Evolutionary conservation across 2,888 invertebrate genomes (phyloP).

Genomic region (Zygaena filipendulae): DNA sequence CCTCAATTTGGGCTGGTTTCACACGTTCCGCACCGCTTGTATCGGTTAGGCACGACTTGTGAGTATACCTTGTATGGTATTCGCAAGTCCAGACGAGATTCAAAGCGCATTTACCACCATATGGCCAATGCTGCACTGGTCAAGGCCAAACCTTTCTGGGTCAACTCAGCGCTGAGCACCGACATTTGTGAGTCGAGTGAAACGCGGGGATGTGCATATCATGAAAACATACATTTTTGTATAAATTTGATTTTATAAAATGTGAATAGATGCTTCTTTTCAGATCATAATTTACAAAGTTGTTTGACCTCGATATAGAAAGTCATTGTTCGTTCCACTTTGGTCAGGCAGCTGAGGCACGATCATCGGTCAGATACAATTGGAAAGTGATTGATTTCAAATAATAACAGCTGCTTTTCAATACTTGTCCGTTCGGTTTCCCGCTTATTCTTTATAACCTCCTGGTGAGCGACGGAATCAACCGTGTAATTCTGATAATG

Average conservation of each 20-base stretch:
- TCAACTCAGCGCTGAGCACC: conserved; percentile 23
- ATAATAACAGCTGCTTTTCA: conserved; percentile 31
- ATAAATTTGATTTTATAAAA: too few species aligned
- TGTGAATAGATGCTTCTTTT: too few species aligned
- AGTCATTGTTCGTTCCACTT: too few species aligned
- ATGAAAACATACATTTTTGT: too few species aligned
- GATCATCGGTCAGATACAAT: conserved; percentile 25
- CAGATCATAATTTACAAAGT: too few species aligned
- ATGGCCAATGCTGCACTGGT: conserved; percentile 36
- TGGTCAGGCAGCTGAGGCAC: too few species aligned
- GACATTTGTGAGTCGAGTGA: conserved; percentile 26
- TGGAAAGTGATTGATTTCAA: conserved; percentile 37
- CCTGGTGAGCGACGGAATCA: too few species aligned
- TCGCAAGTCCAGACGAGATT: conserved; percentile 29
- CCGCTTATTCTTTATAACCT: conserved; percentile 32
- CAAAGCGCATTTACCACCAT: conserved; percentile 31
- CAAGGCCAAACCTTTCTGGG: conserved; percentile 31
- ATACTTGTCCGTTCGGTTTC: conserved; percentile 32
- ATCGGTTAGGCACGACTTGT: conserved; percentile 29
- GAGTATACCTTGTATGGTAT: conserved; percentile 35
- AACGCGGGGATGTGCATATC: conserved; percentile 27
- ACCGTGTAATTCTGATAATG: too few species aligned
- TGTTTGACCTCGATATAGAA: too few species aligned
- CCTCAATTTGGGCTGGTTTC: too few species aligned
- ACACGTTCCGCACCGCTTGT: too few species aligned